Percentiles rank a stretch among this genome's conserved stretches.
phyloP scores from a whole-genome alignment of 1,140 invertebrate genomes.

The Berghia stephanieae region DNA sequence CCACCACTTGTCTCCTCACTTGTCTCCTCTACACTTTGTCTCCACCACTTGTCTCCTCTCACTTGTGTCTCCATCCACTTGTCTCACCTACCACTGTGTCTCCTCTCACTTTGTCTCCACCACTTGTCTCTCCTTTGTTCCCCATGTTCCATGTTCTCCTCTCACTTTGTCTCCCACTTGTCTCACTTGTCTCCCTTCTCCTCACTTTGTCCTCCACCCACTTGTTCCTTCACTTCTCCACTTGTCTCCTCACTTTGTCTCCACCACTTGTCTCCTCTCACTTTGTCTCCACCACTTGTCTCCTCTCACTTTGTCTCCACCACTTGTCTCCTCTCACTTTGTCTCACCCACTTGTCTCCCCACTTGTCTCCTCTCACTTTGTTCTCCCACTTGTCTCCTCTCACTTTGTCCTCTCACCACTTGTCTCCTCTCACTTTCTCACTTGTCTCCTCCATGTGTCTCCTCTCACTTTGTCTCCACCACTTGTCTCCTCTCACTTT shows the following conservation, averaged over 20 bases:
- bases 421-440: no score
- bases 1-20: background rate
- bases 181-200: background rate
- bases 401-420: background rate
- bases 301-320: background rate
- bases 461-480: no score
- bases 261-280: no score
- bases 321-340: background rate
- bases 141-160: background rate
- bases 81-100: background rate
- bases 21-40: background rate
- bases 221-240: background rate
- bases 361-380: background rate
- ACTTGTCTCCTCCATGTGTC: no score
- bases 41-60: no score
- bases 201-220: background rate
- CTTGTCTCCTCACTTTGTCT: no score
- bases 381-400: background rate
- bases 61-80: background rate
- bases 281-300: background rate
- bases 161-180: background rate
- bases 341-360: background rate
- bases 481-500: no score
- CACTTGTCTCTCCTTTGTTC: no score
- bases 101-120: no score